Evolutionary conservation across 1,140 invertebrate genomes (phyloP).

Genomic region (Trichonephila clavipes): DNA sequence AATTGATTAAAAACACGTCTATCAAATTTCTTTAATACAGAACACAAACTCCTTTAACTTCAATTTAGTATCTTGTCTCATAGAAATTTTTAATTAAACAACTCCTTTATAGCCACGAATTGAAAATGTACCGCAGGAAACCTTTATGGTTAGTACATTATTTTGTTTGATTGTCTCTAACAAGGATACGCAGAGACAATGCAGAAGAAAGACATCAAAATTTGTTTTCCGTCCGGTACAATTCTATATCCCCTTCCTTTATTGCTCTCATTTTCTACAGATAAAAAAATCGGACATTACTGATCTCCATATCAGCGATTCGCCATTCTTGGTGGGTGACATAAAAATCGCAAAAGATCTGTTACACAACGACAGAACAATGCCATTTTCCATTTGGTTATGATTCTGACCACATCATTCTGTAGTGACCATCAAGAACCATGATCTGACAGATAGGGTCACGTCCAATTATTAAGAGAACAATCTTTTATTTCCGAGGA

Average conservation of each 20-base stretch:
- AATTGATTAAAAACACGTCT: too few species aligned
- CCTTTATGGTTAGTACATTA: too few species aligned
- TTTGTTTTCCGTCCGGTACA: neutral
- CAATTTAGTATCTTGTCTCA: too few species aligned
- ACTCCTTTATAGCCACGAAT: too few species aligned
- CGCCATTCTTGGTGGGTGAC: neutral
- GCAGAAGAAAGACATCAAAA: neutral
- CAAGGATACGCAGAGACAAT: too few species aligned
- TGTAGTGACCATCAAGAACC: neutral
- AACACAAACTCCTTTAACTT: too few species aligned
- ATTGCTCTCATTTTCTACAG: constrained; percentile 17
- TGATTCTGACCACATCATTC: neutral
- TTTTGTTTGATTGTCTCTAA: too few species aligned
- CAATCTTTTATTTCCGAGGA: constrained; percentile 18
- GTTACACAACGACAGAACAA: constrained; percentile 22
- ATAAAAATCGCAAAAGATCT: constrained; percentile 3
- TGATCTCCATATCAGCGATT: neutral
- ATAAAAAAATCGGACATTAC: neutral
- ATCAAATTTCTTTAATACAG: too few species aligned
- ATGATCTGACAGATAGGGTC: constrained; percentile 23
- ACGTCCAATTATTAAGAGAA: constrained; percentile 42
- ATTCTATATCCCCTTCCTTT: constrained; percentile 3
- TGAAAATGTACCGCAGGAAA: too few species aligned
- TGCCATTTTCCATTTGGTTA: neutral
- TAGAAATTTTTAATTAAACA: too few species aligned